A percentile compares a stretch with the other conserved stretches of the same genome.
These are phyloP conservation scores for Megamerina dolium DNA, from an alignment of 2,888 invertebrate species.

Conservation along the genomic window DNA sequence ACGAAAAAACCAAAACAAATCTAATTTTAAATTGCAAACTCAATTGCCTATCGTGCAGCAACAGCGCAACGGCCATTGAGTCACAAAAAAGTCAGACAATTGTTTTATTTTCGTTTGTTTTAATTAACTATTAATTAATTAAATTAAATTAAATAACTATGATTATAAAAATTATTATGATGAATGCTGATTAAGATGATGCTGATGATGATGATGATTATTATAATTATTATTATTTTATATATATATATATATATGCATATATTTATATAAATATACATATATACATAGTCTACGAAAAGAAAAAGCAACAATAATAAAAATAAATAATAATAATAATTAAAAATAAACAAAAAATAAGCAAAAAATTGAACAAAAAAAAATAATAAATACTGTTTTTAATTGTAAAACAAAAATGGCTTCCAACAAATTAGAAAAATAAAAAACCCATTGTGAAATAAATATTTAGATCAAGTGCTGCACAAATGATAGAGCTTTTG, in stretches of 20 bases:
- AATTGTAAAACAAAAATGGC: slow-evolving; percentile 14
- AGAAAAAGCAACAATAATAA: slow-evolving; percentile 7
- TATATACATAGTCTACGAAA: slow-evolving; percentile 13
- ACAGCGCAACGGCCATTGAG: slow-evolving; percentile 5
- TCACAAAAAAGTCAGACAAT: slow-evolving; percentile 23
- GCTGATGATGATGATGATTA: not conserved
- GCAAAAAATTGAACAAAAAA: slow-evolving; percentile 5
- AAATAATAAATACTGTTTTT: slow-evolving; percentile 4
- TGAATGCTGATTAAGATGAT: too few relatives aligned
- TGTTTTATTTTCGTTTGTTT: slow-evolving; percentile 34
- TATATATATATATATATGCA: slow-evolving; percentile 16
- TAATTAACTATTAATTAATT: too few relatives aligned
- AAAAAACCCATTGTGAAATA: too few relatives aligned
- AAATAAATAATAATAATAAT: slow-evolving; percentile 1
- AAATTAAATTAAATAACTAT: too few relatives aligned
- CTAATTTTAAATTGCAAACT: slow-evolving; percentile 16
- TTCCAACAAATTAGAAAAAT: too few relatives aligned
- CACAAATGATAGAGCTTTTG: too few relatives aligned
- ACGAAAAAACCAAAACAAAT: not conserved
- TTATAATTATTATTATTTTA: slow-evolving; percentile 19
- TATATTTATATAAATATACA: not conserved
- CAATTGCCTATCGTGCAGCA: too few relatives aligned
- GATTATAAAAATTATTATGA: too few relatives aligned
- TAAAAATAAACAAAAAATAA: slow-evolving; percentile 3
- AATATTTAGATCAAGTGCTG: too few relatives aligned